phyloP scores from a whole-genome alignment of 2,888 invertebrate genomes.

The Neuroscelio doddi region DNA sequence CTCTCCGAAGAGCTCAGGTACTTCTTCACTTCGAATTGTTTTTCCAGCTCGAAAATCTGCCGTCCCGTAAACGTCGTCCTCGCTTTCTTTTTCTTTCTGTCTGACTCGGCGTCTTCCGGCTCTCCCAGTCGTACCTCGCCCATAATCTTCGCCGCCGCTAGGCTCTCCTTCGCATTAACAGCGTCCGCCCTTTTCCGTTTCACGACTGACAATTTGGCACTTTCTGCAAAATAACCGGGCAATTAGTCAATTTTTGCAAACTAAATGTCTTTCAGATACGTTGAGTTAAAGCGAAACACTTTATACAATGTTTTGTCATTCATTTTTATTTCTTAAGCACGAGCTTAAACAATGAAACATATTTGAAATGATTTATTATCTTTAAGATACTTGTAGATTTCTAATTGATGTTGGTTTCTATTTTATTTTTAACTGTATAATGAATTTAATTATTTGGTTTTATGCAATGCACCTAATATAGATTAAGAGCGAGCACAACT shows the following conservation, averaged over 20 bases:
- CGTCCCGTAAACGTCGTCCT: constrained; percentile 95
- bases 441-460: too few species aligned
- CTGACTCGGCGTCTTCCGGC: constrained; percentile 74
- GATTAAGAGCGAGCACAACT: too few species aligned
- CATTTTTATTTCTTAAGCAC: too few species aligned
- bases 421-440: neutral
- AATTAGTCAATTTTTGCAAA: constrained; percentile 1
- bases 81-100: constrained; percentile 86
- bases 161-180: constrained; percentile 56
- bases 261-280: neutral
- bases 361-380: too few species aligned
- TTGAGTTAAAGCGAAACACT: too few species aligned
- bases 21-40: constrained; percentile 96
- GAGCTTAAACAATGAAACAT: too few species aligned
- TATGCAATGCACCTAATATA: too few species aligned
- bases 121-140: constrained; percentile 62
- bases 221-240: constrained; percentile 45
- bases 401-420: neutral
- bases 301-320: too few species aligned
- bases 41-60: constrained; percentile 97
- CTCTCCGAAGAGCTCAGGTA: constrained; percentile 95
- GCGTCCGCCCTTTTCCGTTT: constrained; percentile 61
- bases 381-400: neutral
- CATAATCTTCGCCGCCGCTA: constrained; percentile 54
- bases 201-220: constrained; percentile 54